A percentile compares a stretch with the other conserved stretches of the same genome.
Evolutionary conservation across 2,797 vertebrate species (phyloP).

Genomic region (Sebastes umbrosus): DNA sequence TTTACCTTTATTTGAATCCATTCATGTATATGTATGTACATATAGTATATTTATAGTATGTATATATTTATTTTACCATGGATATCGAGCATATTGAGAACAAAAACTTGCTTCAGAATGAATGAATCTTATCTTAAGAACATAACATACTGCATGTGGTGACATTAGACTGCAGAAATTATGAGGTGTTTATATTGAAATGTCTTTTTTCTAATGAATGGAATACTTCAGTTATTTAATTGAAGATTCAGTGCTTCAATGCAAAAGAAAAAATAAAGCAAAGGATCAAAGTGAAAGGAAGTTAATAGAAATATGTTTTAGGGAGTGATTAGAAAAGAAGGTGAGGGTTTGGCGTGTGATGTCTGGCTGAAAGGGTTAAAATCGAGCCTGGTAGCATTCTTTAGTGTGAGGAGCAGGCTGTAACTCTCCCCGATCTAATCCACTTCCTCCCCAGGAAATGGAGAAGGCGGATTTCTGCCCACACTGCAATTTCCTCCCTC

Average conservation of each 20-base stretch:
- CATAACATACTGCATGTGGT: not conserved
- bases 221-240: not conserved
- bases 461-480: conserved; percentile 92
- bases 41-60: not conserved
- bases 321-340: not conserved
- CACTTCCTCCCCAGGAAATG: conserved; percentile 94
- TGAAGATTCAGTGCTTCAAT: not conserved
- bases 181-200: not conserved
- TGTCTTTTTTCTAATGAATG: not conserved
- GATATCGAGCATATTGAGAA: not conserved
- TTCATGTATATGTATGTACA: too few relatives aligned
- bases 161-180: not conserved
- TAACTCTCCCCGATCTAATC: conserved; percentile 79
- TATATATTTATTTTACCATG: not conserved
- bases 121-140: not conserved
- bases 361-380: conserved; percentile 57
- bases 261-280: not conserved
- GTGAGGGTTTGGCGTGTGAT: not conserved
- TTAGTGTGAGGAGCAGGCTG: conserved; percentile 72
- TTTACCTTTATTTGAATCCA: too few relatives aligned
- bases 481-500: conserved; percentile 93
- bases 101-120: fast-evolving
- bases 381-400: conserved; percentile 65
- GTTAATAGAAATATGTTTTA: not conserved
- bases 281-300: not conserved